Base-by-base conservation (phyloP, 2,113 vertebrate genomes). In the Lipotes vexillifer region DNA sequence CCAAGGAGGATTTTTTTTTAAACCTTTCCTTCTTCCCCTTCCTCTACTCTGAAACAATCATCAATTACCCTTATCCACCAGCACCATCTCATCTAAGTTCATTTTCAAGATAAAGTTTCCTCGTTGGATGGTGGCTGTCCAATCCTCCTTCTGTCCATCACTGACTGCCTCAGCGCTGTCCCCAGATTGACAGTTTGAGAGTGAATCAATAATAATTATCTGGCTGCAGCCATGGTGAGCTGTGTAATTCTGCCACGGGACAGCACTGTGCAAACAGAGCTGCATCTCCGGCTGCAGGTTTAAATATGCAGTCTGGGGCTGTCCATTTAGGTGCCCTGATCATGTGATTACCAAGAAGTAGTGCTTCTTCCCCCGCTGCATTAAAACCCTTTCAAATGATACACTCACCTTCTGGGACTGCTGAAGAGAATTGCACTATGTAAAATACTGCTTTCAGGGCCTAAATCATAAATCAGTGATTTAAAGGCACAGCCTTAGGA, bases 191-290 rank as follows among this genome's bases (percentile, higher is more conserved):
- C 99, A 99, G 99, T 97, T 99, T 98, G 98, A 99, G 99, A 99
- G 99, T 68, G 99, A 99, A 99, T 99, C 99, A 99, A 99, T 99
- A 99, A 99, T 99, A 99, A 99, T 99, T 99, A 99, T 99, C 99
- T 99, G 98, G 98, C 98, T 98, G 99, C 99, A 99, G 98, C 99
- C 99, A 98, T 98, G 99, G 98, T 33, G 98, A 98, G 98, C 98
- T 98, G 98, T 99, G 98, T 98, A 98, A 98, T 98, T 98, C 99
- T 98, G 98, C 97, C 98, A 98, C 96, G 78, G 98, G 98, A 98
- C 97, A 98, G 98, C 96, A 96, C 94, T 98, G 98, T 98, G 98
- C 98, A 99, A 98, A 99, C 98, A 98, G 98, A 97, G 96, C 96
- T 97, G 97, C 98, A 96, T 98, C 98, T 88, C 80, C 72, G 65